phyloP scores from a whole-genome alignment of 2,888 invertebrate genomes.

The Acrocera orbiculus region DNA sequence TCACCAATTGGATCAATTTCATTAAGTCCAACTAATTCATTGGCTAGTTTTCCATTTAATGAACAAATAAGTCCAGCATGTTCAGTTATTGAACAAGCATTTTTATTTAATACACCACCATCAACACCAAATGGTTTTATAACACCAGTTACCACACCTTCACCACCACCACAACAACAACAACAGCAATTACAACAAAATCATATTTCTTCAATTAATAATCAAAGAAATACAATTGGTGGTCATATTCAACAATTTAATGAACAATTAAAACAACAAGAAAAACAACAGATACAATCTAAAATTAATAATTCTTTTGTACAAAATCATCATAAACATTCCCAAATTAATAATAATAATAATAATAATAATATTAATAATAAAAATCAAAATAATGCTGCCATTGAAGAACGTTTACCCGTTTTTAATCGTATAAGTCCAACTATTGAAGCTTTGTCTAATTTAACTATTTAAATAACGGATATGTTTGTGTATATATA shows the following conservation, averaged over 20 bases:
- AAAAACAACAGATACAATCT: background rate
- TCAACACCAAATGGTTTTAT: constrained; percentile 27
- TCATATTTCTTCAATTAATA: too few relatives aligned
- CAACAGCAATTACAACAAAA: constrained; percentile 1
- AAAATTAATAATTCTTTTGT: too few relatives aligned
- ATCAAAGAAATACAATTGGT: constrained; percentile 2
- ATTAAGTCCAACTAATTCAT: constrained; percentile 28
- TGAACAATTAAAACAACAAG: constrained; percentile 1
- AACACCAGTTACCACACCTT: constrained; percentile 25
- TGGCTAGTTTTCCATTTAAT: constrained; percentile 28
- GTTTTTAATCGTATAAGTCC: constrained; percentile 58
- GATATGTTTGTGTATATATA: background rate
- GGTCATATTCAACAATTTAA: constrained; percentile 1
- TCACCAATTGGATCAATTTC: constrained; percentile 32
- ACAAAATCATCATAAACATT: constrained; percentile 1
- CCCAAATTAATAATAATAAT: background rate
- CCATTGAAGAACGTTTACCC: constrained; percentile 51
- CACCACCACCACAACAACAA: constrained; percentile 18
- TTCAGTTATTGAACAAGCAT: constrained; percentile 16
- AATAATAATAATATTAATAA: background rate
- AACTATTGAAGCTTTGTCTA: constrained; percentile 29
- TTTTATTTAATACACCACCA: constrained; percentile 26
- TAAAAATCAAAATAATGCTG: background rate
- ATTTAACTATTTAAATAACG: constrained; percentile 16
- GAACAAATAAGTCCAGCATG: constrained; percentile 24